These are phyloP conservation scores for Indicator maculatus DNA, from an alignment of 2,113 vertebrate genomes.

Conservation along the genomic window DNA sequence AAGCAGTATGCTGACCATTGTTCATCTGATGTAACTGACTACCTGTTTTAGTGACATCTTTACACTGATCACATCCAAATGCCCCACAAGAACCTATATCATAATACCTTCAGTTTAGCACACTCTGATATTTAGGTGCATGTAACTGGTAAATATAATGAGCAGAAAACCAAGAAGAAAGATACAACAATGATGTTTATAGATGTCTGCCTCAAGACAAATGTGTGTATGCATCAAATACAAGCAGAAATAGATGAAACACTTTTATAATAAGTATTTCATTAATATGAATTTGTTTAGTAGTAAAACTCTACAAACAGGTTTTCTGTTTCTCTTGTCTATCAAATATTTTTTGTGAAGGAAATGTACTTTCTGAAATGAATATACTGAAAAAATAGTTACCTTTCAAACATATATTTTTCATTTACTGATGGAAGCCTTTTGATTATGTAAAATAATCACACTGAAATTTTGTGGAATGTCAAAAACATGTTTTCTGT, in stretches of 20 bases:
- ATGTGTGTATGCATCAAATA: neutral
- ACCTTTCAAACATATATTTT: neutral
- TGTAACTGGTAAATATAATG: neutral
- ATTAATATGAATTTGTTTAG: neutral
- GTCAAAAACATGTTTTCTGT: neutral
- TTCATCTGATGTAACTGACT: neutral
- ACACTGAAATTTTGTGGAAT: neutral
- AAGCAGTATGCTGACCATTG: neutral
- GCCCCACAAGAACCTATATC: neutral
- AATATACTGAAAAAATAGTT: neutral
- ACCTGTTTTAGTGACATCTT: neutral
- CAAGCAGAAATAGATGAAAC: neutral
- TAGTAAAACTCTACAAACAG: neutral
- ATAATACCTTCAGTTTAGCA: neutral
- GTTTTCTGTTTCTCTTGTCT: neutral
- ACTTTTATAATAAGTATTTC: neutral
- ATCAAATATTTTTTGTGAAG: neutral
- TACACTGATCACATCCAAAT: neutral
- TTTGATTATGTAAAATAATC: neutral
- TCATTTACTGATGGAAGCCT: rapidly evolving
- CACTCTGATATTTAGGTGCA: neutral
- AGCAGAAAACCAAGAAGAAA: neutral
- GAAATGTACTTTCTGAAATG: neutral
- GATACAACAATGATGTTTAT: neutral
- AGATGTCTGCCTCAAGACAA: neutral